Evolutionary conservation across 2,797 vertebrate genomes (phyloP).

Genomic region (Anniella stebbinsi): DNA sequence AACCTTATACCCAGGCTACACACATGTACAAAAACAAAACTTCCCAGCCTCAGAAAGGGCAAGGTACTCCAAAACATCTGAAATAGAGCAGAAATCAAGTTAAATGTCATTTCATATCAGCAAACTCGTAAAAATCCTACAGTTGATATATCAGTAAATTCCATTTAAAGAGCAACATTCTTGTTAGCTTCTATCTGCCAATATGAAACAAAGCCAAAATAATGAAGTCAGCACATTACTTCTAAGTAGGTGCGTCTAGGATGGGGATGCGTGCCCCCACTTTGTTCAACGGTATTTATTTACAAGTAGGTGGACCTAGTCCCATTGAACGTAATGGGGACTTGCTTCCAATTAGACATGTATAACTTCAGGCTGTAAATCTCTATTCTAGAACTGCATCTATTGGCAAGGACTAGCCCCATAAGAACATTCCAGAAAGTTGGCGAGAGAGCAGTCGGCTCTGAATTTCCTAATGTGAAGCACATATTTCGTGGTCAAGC

Average conservation of each 20-base stretch:
- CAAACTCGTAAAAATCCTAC: neutral
- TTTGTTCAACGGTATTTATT: neutral
- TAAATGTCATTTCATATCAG: neutral
- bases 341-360: neutral
- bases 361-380: neutral
- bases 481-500: neutral
- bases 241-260: neutral
- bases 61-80: neutral
- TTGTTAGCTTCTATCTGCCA: neutral
- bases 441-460: neutral
- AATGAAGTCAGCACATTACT: neutral
- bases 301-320: neutral
- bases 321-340: neutral
- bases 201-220: neutral
- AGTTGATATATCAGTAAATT: neutral
- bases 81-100: neutral
- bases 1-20: neutral
- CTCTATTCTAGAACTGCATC: neutral
- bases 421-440: neutral
- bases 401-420: neutral
- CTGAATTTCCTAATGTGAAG: constrained; percentile 1
- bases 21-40: neutral
- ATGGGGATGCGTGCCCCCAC: neutral
- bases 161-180: neutral
- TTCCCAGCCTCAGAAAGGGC: neutral